A percentile compares a stretch with the other conserved stretches of the same genome.
These are phyloP conservation scores for Plagiodera versicolora DNA, from an alignment of 2,888 invertebrate species.

Conservation along the genomic window DNA sequence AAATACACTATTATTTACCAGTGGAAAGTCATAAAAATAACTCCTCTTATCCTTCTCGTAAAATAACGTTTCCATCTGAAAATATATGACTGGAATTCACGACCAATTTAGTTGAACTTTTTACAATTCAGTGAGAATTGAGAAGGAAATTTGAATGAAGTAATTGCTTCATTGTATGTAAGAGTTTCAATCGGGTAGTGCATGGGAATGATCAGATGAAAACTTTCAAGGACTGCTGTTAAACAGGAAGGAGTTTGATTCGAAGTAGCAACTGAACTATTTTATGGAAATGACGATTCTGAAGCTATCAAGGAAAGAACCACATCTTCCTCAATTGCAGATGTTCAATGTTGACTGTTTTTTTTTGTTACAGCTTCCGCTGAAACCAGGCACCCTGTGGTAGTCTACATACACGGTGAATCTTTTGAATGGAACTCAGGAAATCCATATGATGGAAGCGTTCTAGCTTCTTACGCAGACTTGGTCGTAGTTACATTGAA, in stretches of 20 bases:
- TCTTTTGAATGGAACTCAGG: slow-evolving; percentile 95
- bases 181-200: too few relatives aligned
- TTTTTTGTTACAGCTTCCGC: slow-evolving; percentile 58
- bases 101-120: neutral
- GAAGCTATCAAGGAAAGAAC: too few relatives aligned
- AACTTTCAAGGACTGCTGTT: too few relatives aligned
- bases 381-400: slow-evolving; percentile 66
- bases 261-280: too few relatives aligned
- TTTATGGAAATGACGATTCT: too few relatives aligned
- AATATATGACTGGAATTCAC: neutral
- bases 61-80: neutral
- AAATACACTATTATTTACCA: neutral
- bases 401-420: slow-evolving; percentile 85
- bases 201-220: too few relatives aligned
- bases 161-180: neutral
- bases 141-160: neutral
- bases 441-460: slow-evolving; percentile 95
- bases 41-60: neutral
- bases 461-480: slow-evolving; percentile 88
- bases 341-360: neutral
- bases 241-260: too few relatives aligned
- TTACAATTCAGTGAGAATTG: neutral
- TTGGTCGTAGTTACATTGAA: slow-evolving; percentile 95
- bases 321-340: too few relatives aligned
- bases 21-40: neutral